phyloP scores from a whole-genome alignment of 2,888 invertebrate genomes.

The Lasioglossum villosulum region DNA sequence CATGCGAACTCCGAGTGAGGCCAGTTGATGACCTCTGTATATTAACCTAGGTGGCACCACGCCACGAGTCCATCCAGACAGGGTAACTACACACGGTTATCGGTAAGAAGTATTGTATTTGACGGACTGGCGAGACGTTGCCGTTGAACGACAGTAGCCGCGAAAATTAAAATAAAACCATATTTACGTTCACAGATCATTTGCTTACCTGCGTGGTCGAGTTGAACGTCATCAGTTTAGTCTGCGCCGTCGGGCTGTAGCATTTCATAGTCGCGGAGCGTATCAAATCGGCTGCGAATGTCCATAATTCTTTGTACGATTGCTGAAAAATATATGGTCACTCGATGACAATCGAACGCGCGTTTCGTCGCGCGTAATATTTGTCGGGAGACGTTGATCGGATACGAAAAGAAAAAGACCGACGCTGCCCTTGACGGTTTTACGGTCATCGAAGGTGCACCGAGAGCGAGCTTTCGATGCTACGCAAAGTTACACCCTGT shows the following conservation, averaged over 20 bases:
- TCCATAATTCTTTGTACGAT: slow-evolving; percentile 71
- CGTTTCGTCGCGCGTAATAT: neutral
- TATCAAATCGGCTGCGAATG: slow-evolving; percentile 53
- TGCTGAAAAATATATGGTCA: slow-evolving; percentile 64
- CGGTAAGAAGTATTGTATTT: slow-evolving; percentile 40
- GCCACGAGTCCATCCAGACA: slow-evolving; percentile 41
- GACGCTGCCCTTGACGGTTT: slow-evolving; percentile 1
- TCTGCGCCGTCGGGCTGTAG: slow-evolving; percentile 51
- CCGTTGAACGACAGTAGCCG: slow-evolving; percentile 20
- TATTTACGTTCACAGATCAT: neutral
- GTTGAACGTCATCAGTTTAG: slow-evolving; percentile 54
- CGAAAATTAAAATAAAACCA: slow-evolving; percentile 41
- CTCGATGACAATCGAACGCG: slow-evolving; percentile 7
- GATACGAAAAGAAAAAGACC: neutral
- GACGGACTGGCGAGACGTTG: neutral
- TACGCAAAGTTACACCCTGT: neutral
- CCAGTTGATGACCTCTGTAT: slow-evolving; percentile 67
- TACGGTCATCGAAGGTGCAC: neutral
- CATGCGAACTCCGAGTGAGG: slow-evolving; percentile 50
- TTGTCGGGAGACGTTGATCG: neutral
- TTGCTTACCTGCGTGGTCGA: slow-evolving; percentile 67
- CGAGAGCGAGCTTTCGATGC: neutral
- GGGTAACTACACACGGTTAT: slow-evolving; percentile 53
- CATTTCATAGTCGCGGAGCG: slow-evolving; percentile 55
- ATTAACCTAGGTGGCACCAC: slow-evolving; percentile 72